Conservation (phyloP, 2,113 vertebrate species). For the Seriola aureovittata region DNA sequence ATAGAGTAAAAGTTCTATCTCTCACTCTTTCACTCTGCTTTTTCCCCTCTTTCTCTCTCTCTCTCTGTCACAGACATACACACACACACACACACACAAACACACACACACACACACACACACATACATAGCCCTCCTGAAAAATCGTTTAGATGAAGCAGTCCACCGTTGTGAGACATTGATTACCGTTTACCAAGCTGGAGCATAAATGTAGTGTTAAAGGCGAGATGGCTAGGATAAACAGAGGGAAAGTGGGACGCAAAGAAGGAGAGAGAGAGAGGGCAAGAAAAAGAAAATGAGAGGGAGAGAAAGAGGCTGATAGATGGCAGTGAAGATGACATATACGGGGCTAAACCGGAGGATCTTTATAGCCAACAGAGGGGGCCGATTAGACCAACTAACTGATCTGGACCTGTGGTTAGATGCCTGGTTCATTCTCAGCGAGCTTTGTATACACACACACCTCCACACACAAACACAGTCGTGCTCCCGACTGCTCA, state of each 20-base stretch:
- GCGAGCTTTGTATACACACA: slow-evolving; percentile 5
- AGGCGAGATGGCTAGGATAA: slow-evolving; percentile 59
- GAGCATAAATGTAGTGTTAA: slow-evolving; percentile 77
- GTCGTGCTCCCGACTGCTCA: slow-evolving; percentile 45
- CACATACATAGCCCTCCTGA: slow-evolving; percentile 29
- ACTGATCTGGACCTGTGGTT: slow-evolving; percentile 69
- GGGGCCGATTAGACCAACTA: slow-evolving; percentile 65
- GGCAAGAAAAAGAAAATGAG: slow-evolving; percentile 17
- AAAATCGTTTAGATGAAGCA: slow-evolving; percentile 80
- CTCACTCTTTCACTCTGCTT: background rate
- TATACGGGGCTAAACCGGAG: slow-evolving; percentile 56
- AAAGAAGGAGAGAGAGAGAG: slow-evolving; percentile 9
- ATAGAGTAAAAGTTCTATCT: background rate
- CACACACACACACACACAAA: background rate
- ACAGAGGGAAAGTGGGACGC: slow-evolving; percentile 23
- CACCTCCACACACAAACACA: slow-evolving; percentile 11
- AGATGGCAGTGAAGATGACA: slow-evolving; percentile 74
- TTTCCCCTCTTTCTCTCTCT: background rate
- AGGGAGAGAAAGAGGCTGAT: slow-evolving; percentile 45
- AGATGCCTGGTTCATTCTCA: slow-evolving; percentile 33
- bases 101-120: slow-evolving; percentile 3
- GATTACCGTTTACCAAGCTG: slow-evolving; percentile 85
- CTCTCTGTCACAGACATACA: background rate
- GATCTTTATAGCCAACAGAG: slow-evolving; percentile 54
- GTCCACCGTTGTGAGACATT: slow-evolving; percentile 78